These are phyloP conservation scores for Calliphora vicina DNA, from an alignment of 1,140 invertebrate species.

Conservation along the genomic window DNA sequence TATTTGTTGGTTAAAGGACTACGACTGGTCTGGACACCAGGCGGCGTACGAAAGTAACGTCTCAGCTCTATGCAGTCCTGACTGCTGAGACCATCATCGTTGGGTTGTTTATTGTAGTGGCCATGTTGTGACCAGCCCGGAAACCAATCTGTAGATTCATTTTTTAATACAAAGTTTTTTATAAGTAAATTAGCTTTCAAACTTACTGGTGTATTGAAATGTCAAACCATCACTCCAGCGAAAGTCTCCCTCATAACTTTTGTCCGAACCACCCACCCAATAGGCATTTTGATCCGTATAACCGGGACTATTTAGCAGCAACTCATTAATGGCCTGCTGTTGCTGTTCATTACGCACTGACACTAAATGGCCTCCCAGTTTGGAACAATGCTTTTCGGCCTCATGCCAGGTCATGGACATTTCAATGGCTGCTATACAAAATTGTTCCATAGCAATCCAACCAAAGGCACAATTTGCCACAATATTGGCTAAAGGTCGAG, in stretches of 20 bases:
- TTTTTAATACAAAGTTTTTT: too few relatives aligned
- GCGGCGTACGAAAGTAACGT: conserved; percentile 68
- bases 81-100: conserved; percentile 78
- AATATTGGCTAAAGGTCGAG: conserved; percentile 66
- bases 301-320: conserved; percentile 70
- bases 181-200: too few relatives aligned
- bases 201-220: conserved; percentile 74
- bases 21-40: conserved; percentile 42
- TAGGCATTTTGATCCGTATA: conserved; percentile 72
- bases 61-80: conserved; percentile 83
- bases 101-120: conserved; percentile 76
- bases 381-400: conserved; percentile 71
- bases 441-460: conserved; percentile 69
- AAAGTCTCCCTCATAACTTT: conserved; percentile 76
- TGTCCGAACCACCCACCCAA: conserved; percentile 81
- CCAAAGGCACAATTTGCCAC: conserved; percentile 71
- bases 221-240: conserved; percentile 77
- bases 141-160: conserved; percentile 75
- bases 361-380: conserved; percentile 71
- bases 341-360: conserved; percentile 70
- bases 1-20: conserved; percentile 65
- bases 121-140: conserved; percentile 73
- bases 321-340: conserved; percentile 69
- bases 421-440: conserved; percentile 70
- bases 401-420: conserved; percentile 69